Base-by-base conservation (phyloP, 2,113 vertebrate species). In the Amazona vittata region DNA sequence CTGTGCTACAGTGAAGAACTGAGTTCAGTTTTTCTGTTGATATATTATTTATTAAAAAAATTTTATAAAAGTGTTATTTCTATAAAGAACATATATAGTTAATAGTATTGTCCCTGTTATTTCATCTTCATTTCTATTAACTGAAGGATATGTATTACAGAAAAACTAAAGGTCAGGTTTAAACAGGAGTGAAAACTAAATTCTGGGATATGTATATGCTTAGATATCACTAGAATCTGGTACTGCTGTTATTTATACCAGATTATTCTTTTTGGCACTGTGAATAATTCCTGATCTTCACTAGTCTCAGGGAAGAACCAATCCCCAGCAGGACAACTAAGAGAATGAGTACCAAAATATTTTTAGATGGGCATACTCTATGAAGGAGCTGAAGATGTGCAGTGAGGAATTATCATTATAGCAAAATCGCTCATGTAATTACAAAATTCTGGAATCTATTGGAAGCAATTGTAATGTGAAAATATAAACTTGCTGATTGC, bases 401-500 rank as follows among this genome's bases (percentile, higher is more conserved):
- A 81, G 75, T 43, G 4, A 15, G 68, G 47, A 90, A 73, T 86
- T 91, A 85, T 80, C 65, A 50, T 76, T 77, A 39, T 24, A 86
- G 59, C 41, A 96, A 92, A 96, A 92, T 75, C 60, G 26, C 69
- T 82, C 19, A 4, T 8, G 43, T 92, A 83, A 89, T 94, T 94
- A 47, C 15, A 86, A 94, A 95, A 59, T 87, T 52, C 74, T 93
- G 70, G 75, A 87, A 96, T 59, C 65, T 85, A 65, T 53, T 95
- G 60, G 62, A 92, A 96, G 39, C 20, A 84, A 63, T 85, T 83
- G 70, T 86, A 83, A 75, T 88, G 53, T 86, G 78, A 90, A 95
- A 95, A 80, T 70, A 87, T 62, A 95, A 91, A 96, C 69, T 91
- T 82, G 29, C 47, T 89, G 62, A 82, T 91, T 94, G 43, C 81